Percentiles rank a stretch among this genome's conserved stretches.
Conservation (phyloP, 2,888 invertebrate species). For the Omphaloscelis lunosa region DNA sequence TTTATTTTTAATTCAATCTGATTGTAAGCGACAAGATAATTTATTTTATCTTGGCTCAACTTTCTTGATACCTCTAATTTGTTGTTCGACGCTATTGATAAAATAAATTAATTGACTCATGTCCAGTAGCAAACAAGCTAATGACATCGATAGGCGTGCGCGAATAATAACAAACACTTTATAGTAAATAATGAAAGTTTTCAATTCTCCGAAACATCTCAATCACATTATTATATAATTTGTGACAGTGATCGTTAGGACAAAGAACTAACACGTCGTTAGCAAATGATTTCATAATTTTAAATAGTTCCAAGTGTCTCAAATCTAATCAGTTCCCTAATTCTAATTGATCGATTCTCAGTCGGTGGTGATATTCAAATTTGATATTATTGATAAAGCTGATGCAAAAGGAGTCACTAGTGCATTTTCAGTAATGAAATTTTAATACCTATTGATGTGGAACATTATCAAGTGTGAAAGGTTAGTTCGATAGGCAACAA, state of each 20-base stretch:
- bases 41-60: constrained; percentile 43
- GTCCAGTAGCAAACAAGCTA: constrained; percentile 50
- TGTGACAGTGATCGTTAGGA: constrained; percentile 39
- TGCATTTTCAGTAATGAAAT: constrained; percentile 42
- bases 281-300: constrained; percentile 33
- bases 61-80: constrained; percentile 37
- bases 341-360: constrained; percentile 35
- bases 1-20: constrained; percentile 26
- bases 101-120: constrained; percentile 40
- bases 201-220: constrained; percentile 10
- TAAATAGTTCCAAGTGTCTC: constrained; percentile 12
- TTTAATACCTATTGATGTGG: constrained; percentile 42
- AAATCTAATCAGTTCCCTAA: constrained; percentile 47
- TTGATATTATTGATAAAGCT: background rate
- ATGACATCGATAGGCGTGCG: constrained; percentile 50
- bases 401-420: constrained; percentile 7
- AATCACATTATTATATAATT: constrained; percentile 21
- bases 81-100: constrained; percentile 35
- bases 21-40: constrained; percentile 24
- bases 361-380: constrained; percentile 17
- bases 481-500: constrained; percentile 65
- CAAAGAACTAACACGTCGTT: constrained; percentile 22
- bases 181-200: constrained; percentile 24
- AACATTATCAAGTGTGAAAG: constrained; percentile 72
- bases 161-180: constrained; percentile 38